Evolutionary conservation across 2,113 vertebrate genomes (phyloP).

Genomic region (Myotis brandtii): DNA sequence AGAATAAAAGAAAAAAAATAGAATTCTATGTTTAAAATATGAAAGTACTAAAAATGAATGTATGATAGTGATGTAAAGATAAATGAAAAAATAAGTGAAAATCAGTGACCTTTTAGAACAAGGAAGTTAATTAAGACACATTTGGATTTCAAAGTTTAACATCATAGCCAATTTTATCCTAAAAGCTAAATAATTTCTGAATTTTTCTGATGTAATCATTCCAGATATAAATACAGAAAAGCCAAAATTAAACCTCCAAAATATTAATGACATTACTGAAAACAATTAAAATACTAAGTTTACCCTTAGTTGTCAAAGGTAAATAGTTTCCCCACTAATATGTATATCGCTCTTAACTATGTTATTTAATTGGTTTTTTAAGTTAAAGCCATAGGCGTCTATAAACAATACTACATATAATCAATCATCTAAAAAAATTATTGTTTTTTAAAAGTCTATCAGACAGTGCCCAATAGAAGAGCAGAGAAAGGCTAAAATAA

Average conservation of each 20-base stretch:
- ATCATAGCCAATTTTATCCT: not conserved
- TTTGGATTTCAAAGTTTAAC: not conserved
- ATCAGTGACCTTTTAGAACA: not conserved
- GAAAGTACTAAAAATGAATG: not conserved
- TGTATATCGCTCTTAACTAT: not conserved
- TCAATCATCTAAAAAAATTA: conserved; percentile 35
- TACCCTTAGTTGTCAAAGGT: not conserved
- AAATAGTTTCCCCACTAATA: not conserved
- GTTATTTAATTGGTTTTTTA: conserved; percentile 30
- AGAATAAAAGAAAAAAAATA: not conserved
- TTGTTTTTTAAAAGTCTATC: conserved; percentile 1
- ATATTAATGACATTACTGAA: not conserved
- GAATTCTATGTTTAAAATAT: not conserved
- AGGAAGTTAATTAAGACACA: not conserved
- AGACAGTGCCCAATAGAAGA: conserved; percentile 40
- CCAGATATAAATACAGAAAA: not conserved
- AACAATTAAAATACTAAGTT: conserved; percentile 21
- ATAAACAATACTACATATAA: conserved; percentile 23
- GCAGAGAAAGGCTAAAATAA: conserved; percentile 49
- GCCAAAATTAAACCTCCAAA: conserved; percentile 24
- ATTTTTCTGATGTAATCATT: not conserved
- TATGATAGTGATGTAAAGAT: not conserved
- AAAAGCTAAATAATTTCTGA: not conserved
- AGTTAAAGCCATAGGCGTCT: not conserved
- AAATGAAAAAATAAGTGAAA: not conserved